Evolutionary conservation across 2,888 invertebrate species (phyloP).

Genomic region (Lithosia quadra): DNA sequence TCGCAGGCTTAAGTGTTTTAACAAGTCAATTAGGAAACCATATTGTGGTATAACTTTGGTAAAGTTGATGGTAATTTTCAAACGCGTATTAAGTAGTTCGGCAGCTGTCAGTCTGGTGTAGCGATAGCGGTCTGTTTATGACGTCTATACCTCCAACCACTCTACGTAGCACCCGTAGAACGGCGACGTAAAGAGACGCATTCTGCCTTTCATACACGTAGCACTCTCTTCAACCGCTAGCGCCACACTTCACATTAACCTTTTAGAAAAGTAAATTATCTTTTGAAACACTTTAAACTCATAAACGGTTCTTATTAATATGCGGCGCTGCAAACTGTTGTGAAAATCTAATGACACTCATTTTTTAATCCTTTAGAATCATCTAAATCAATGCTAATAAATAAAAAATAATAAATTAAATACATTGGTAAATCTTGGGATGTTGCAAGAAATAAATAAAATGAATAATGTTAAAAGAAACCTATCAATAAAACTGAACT

Average conservation of each 20-base stretch:
- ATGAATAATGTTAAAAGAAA: conserved; percentile 82
- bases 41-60: conserved; percentile 42
- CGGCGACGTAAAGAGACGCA: conserved; percentile 50
- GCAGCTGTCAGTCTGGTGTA: conserved; percentile 53
- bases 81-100: conserved; percentile 45
- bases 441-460: conserved; percentile 65
- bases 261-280: conserved; percentile 27
- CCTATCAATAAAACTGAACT: conserved; percentile 86
- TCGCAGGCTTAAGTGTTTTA: conserved; percentile 5
- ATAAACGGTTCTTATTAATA: conserved; percentile 25
- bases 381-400: conserved; percentile 42
- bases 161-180: conserved; percentile 26
- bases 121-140: conserved; percentile 36
- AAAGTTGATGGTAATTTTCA: conserved; percentile 43
- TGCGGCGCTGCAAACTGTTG: conserved; percentile 19
- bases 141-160: conserved; percentile 6
- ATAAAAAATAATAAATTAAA: conserved; percentile 52
- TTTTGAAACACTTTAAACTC: conserved; percentile 34
- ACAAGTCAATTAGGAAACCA: conserved; percentile 31
- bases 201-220: conserved; percentile 48
- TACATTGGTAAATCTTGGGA: conserved; percentile 57
- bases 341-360: conserved; percentile 33
- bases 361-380: conserved; percentile 42
- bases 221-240: conserved; percentile 49
- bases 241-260: conserved; percentile 50